phyloP scores from a whole-genome alignment of 2,113 vertebrate species.

The Callocephalon fimbriatum region DNA sequence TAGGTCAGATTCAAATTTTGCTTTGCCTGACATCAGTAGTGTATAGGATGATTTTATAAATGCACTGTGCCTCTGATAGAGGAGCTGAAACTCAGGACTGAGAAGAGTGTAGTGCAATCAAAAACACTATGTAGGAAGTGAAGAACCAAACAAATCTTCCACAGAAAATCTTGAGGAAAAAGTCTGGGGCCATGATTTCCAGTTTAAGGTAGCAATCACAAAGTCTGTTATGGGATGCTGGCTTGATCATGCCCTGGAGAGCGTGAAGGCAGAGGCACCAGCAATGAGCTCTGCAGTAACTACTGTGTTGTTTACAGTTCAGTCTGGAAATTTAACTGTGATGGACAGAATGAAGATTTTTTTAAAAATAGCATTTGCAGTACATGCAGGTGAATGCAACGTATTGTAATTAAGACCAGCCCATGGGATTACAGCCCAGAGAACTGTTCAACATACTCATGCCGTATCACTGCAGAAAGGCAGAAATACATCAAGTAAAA shows the following conservation, averaged over 20 bases:
- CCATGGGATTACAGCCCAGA: not conserved
- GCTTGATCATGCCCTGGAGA: not conserved
- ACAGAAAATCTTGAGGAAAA: not conserved
- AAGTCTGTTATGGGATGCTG: not conserved
- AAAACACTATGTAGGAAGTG: not conserved
- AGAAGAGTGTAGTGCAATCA: not conserved
- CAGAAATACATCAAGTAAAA: not conserved
- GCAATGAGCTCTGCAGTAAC: not conserved
- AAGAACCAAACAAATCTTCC: not conserved
- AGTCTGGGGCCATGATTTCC: not conserved
- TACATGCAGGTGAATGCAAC: not conserved
- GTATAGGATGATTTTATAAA: not conserved
- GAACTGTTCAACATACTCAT: not conserved
- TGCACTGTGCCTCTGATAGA: not conserved
- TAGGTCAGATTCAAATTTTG: constrained; percentile 47
- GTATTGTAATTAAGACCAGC: not conserved
- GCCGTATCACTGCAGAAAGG: not conserved
- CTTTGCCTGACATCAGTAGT: not conserved
- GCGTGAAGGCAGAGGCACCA: not conserved
- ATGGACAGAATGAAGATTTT: not conserved
- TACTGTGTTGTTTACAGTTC: not conserved
- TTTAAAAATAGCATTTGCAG: not conserved
- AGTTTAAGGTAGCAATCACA: not conserved
- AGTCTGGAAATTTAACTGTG: not conserved
- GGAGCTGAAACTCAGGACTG: not conserved